Evolutionary conservation across 2,113 vertebrate species (phyloP), one percentile per base, ranked within the genome.

Genomic region (Charadrius vociferus): DNA sequence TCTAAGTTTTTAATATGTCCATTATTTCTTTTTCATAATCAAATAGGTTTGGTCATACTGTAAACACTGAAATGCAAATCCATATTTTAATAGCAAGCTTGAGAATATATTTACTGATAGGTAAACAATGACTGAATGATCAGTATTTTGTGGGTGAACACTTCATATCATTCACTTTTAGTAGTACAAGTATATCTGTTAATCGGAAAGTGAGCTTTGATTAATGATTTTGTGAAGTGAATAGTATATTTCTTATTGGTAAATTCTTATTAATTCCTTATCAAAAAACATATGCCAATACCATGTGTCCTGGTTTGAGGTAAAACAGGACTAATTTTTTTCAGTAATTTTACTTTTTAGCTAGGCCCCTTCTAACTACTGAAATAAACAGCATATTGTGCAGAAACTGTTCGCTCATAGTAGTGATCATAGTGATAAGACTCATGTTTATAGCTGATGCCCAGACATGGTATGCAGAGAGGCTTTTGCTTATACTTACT

Each of bases 11-110:
- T 36, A 18, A 19, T 30, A 23, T 14, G 26, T 56, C 39, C 1
- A 1, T 67, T 56, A 37, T 37, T 67, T 68, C 15, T 68, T 37
- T 45, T 67, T 56, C 34, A 24, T 14, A 47, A 10, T 58, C 34
- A 24, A 32, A 39, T 4, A 7, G 32, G 7, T 26, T 68, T 16
- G 27, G 27, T 56, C 0, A 2, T 56, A 56, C 1, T 1, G 63
- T 37, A 37, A 68, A 56, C 50, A 36, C 5, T 36, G 39, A 81
- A 56, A 36, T 81, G 52, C 20, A 67, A 53, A 67, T 7, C 14
- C 21, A 9, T 56, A 52, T 65, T 65, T 81, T 55, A 55, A 56
- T 14, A 45, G 32, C 39, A 67, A 67, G 20, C 55, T 36, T 30
- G 39, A 81, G 14, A 56, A 36, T 56, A 37, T 47, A 19, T 56